Evolutionary conservation across 2,113 vertebrate species (phyloP).

Genomic region (Lanius collurio): DNA sequence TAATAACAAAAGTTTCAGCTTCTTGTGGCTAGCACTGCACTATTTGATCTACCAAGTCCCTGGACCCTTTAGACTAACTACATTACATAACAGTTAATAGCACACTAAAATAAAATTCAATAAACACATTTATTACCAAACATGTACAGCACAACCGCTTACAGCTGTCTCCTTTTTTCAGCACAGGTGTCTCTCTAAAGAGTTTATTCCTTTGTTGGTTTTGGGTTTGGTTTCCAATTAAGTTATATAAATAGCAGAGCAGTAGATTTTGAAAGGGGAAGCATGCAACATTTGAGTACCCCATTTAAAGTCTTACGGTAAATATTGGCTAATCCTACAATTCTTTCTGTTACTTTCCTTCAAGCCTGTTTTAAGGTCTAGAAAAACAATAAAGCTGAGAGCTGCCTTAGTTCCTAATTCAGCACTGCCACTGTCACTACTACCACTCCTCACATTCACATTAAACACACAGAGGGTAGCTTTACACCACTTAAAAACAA

Average conservation of each 20-base stretch:
- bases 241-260: conserved; percentile 21
- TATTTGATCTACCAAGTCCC: conserved; percentile 52
- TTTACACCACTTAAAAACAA: conserved; percentile 70
- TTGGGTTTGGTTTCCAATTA: neutral
- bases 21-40: neutral
- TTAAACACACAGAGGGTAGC: conserved; percentile 5
- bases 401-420: neutral
- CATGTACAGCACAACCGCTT: neutral
- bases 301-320: conserved; percentile 15
- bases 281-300: neutral
- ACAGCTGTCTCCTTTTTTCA: conserved; percentile 7
- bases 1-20: conserved; percentile 45
- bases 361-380: neutral
- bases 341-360: conserved; percentile 21
- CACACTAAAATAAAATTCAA: conserved; percentile 48
- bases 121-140: conserved; percentile 28
- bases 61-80: conserved; percentile 9
- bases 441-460: neutral
- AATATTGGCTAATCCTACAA: conserved; percentile 23
- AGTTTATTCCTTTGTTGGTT: conserved; percentile 1
- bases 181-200: conserved; percentile 10
- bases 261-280: conserved; percentile 2
- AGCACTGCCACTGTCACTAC: neutral
- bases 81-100: conserved; percentile 47
- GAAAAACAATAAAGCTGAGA: conserved; percentile 31